Base-by-base conservation (phyloP, 1,140 invertebrate species). In the Copidosoma floridanum region DNA sequence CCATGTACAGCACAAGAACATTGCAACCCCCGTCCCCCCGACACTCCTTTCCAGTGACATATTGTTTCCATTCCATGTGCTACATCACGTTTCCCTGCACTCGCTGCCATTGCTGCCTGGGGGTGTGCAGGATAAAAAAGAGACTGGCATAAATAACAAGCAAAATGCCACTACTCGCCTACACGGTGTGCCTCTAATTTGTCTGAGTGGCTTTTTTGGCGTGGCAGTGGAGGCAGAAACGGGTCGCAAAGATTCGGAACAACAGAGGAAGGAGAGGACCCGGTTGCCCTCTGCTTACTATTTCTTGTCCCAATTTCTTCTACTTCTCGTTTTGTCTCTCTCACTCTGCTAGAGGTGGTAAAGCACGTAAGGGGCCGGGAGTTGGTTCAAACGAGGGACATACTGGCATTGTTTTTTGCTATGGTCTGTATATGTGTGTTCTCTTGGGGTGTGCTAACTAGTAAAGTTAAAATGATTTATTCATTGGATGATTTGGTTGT, bases 61-160 rank as follows among this genome's bases (percentile, higher is more conserved):
- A 78, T 80, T 78, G 77, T 79, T 79, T 77, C 72, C 73, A 78
- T 77, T 78, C 73, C 69, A 59, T 57, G n/a, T n/a, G n/a, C n/a
- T n/a, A n/a, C n/a, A n/a, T n/a, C n/a, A n/a, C n/a, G n/a, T n/a
- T n/a, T n/a, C n/a, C n/a, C n/a, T n/a, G n/a, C n/a, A n/a, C n/a
- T n/a, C n/a, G n/a, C n/a, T n/a, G n/a, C n/a, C n/a, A n/a, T n/a
- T n/a, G n/a, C n/a, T n/a, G n/a, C n/a, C n/a, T 72, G 60, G 38
- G 50, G 37, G 59, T 63, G 68, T 65, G 71, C 68, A 70, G 72
- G 71, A 64, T 69, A 69, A 77, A 79, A 75, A 79, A 78, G 78
- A 78, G 76, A 73, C 70, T 32, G 68, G 71, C 71, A 79, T 77
- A 79, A 79, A 79, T 78, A 79, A 76, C 68, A 57, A 58, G 37